Evolutionary conservation across 2,113 vertebrate genomes (phyloP).

Genomic region (Genyomyrus donnyi): DNA sequence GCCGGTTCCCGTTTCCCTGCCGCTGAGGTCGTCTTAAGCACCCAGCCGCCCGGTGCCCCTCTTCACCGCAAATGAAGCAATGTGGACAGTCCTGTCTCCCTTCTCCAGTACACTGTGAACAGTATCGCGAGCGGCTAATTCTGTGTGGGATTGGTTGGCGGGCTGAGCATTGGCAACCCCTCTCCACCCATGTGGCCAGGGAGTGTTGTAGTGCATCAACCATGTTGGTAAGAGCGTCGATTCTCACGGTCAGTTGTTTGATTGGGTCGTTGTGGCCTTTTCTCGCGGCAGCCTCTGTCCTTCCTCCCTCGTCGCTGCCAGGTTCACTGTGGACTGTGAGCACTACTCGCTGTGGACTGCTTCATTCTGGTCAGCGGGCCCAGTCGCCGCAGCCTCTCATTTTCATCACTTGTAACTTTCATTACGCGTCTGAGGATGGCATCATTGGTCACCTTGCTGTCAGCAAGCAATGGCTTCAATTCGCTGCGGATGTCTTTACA

Average conservation of each 20-base stretch:
- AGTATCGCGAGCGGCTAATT: too few species aligned
- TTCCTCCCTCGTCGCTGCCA: background rate
- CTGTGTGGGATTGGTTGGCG: too few species aligned
- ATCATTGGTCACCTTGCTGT: conserved; percentile 7
- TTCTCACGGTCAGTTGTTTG: background rate
- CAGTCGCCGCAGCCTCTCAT: background rate
- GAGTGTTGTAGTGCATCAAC: background rate
- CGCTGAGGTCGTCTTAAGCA: too few species aligned
- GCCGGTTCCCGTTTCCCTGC: too few species aligned
- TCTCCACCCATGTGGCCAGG: too few species aligned
- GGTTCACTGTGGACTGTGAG: conserved; percentile 7
- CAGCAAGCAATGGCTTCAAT: conserved; percentile 10
- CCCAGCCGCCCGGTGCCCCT: too few species aligned
- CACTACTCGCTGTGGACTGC: background rate
- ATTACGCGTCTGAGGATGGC: conserved; percentile 1
- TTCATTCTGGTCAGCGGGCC: background rate
- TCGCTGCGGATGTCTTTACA: background rate
- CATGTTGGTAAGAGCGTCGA: background rate
- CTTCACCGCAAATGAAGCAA: too few species aligned
- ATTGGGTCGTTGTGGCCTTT: background rate
- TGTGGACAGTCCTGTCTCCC: too few species aligned
- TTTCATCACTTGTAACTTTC: background rate
- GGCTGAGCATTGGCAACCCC: too few species aligned
- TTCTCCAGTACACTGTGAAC: too few species aligned
- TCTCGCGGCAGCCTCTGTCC: background rate